A percentile compares a stretch with the other conserved stretches of the same genome.
These are phyloP conservation scores for Lochmaea capreae DNA, from an alignment of 2,888 invertebrate species.

Conservation along the genomic window DNA sequence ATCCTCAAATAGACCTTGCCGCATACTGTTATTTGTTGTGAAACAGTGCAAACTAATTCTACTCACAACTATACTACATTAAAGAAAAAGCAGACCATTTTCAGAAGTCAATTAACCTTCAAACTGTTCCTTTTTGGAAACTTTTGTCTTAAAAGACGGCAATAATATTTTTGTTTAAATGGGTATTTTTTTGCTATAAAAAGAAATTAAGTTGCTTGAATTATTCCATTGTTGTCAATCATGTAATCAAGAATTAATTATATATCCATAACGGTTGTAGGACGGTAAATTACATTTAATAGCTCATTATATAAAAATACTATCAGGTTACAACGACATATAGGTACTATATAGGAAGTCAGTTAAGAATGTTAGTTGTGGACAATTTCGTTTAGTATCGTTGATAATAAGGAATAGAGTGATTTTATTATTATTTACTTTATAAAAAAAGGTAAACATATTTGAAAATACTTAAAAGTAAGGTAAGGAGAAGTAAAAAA, in stretches of 20 bases:
- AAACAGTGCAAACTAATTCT: too few relatives aligned
- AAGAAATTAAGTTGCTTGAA: background rate
- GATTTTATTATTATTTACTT: background rate
- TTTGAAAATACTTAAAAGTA: background rate
- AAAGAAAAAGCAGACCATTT: too few relatives aligned
- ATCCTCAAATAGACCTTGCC: too few relatives aligned
- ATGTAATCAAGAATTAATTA: background rate
- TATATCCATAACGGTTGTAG: background rate
- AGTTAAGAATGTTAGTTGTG: background rate
- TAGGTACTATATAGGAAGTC: background rate
- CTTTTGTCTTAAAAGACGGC: too few relatives aligned
- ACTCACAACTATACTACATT: too few relatives aligned
- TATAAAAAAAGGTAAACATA: background rate
- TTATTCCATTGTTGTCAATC: background rate
- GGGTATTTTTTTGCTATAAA: background rate
- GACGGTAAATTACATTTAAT: background rate
- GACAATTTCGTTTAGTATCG: background rate
- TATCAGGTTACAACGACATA: background rate
- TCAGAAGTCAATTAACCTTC: too few relatives aligned
- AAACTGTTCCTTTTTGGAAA: too few relatives aligned
- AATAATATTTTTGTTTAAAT: background rate
- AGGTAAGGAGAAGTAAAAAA: too few relatives aligned
- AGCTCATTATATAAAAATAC: background rate
- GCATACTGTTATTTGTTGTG: too few relatives aligned
- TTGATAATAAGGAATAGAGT: background rate